Base-by-base conservation (phyloP, 1,140 invertebrate species). In the Globodera rostochiensis region DNA sequence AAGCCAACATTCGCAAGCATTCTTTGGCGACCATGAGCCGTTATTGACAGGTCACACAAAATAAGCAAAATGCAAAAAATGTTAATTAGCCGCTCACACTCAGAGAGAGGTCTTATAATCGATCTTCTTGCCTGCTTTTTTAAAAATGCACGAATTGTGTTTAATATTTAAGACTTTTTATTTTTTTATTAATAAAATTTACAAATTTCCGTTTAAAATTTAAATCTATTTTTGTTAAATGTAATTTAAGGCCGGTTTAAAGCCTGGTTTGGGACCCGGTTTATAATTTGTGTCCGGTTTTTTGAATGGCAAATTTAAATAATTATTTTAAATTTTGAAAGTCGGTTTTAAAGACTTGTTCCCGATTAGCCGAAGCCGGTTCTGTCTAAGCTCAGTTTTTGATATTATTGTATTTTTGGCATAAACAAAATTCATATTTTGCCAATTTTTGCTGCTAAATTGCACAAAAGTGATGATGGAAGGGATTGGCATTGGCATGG, bases 21-120 rank as follows among this genome's bases (percentile, higher is more conserved):
- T 89, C 79, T 89, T 89, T 74, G 88, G 88, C 1, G 88, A 90
- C 47, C 84, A 89, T 76, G 88, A 89, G 77, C 87, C 88, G 49
- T 76, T 88, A 60, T 64, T 88, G 19, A 87, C 87, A 53, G 86
- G 87, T 88, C 69, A 69, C 50, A 36, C 50, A 53, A 64, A 19
- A 64, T 15, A 64, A 19, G 1, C 5, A 64, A 64, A 64, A 64
- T 13, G 19, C 11, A n/a, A 6, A 64, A 64, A 19, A 64, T 25
- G 19, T 64, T 64, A 15, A 53, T 53, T 53, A 53, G 8, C 15
- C 57, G 19, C 19, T 64, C 4, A 64, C 15, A 64, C 5, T 19
- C 57, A 19, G 13, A 19, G 11, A 64, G 57, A 19, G 19, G 19
- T 25, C 57, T 36, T 36, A 36, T 36, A 36, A 36, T 36, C 36